Conservation (phyloP, 2,797 vertebrate species). For the Cetoscarus ocellatus region DNA sequence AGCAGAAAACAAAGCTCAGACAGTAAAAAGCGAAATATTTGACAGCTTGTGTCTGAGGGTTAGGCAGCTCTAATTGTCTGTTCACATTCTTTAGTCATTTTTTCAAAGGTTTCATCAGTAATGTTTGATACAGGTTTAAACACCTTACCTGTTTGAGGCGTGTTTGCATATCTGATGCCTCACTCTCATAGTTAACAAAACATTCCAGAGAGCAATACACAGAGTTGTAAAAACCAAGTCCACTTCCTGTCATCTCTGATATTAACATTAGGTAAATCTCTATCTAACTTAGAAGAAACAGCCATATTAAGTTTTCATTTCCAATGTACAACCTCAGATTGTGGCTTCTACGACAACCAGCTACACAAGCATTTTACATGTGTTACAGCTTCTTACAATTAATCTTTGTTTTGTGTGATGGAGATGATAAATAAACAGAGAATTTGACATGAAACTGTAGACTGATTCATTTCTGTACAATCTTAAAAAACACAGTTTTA, state of each 20-base stretch:
- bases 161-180: conserved; percentile 7
- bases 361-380: conserved; percentile 48
- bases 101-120: neutral
- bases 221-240: conserved; percentile 30
- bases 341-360: conserved; percentile 50
- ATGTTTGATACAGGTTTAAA: neutral
- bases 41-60: neutral
- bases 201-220: neutral
- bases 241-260: conserved; percentile 9
- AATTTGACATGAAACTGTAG: conserved; percentile 15
- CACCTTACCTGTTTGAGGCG: neutral
- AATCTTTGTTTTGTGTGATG: conserved; percentile 5
- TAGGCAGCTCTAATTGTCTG: neutral
- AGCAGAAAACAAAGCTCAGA: too few species aligned
- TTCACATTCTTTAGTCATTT: conserved; percentile 3
- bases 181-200: neutral
- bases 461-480: neutral
- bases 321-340: conserved; percentile 31
- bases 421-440: conserved; percentile 39
- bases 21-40: too few species aligned
- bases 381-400: conserved; percentile 60
- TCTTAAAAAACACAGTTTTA: too few species aligned
- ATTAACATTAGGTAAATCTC: neutral
- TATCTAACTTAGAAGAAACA: conserved; percentile 11
- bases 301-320: conserved; percentile 48